A percentile compares a stretch with the other conserved stretches of the same genome.
phyloP scores from a whole-genome alignment of 2,888 invertebrate species.

The Acholoe squamosa region DNA sequence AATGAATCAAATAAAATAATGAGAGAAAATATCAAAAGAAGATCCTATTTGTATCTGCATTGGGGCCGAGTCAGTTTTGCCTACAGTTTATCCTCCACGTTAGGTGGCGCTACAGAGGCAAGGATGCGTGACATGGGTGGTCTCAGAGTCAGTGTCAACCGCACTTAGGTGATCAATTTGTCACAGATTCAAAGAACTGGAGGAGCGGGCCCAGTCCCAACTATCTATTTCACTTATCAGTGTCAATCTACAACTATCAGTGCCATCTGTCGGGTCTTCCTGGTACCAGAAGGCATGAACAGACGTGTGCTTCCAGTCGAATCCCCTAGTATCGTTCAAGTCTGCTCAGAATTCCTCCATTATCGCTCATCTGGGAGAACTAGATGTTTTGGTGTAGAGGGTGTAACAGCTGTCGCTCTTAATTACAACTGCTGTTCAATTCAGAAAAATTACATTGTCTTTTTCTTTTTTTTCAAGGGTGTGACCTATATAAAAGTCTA shows the following conservation, averaged over 20 bases:
- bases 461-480: not conserved
- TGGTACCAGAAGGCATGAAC: not conserved
- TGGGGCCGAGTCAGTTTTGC: no score
- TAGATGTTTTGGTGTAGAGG: not conserved
- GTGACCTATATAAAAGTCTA: not conserved
- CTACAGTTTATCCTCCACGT: no score
- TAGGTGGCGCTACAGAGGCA: not conserved
- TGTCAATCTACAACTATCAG: constrained; percentile 21
- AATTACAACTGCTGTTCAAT: not conserved
- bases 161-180: constrained; percentile 6
- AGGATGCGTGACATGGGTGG: not conserved
- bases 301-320: not conserved
- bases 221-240: constrained; percentile 44
- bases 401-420: not conserved
- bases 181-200: constrained; percentile 1
- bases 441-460: not conserved
- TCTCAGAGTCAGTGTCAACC: not conserved
- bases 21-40: no score
- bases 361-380: not conserved
- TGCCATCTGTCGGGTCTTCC: not conserved
- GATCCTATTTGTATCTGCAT: no score
- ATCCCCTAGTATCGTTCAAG: not conserved
- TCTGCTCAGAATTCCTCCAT: not conserved
- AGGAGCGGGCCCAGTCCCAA: not conserved
- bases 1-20: no score